Evolutionary conservation across 2,797 vertebrate genomes (phyloP).

Genomic region (Euthynnus affinis): DNA sequence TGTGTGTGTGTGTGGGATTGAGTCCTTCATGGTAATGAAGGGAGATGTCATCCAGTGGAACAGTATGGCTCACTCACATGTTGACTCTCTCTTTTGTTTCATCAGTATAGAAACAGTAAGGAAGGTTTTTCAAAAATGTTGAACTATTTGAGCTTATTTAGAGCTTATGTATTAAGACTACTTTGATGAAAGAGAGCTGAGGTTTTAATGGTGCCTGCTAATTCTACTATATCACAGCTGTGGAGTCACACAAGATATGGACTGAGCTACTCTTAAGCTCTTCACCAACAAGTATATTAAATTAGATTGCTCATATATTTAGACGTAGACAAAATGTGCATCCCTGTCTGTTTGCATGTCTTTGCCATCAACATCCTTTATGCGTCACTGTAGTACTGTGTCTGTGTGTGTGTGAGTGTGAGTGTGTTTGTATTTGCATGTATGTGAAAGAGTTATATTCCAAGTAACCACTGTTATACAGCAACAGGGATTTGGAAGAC

Average conservation of each 20-base stretch:
- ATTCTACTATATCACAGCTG: background rate
- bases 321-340: background rate
- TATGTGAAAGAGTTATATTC: conserved; percentile 28
- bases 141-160: too few relatives aligned
- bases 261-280: background rate
- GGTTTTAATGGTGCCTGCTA: background rate
- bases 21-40: too few relatives aligned
- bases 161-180: too few relatives aligned
- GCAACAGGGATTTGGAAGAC: conserved; percentile 55
- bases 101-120: too few relatives aligned
- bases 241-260: background rate
- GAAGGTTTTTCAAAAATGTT: too few relatives aligned
- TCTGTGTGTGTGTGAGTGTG: background rate
- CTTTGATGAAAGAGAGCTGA: too few relatives aligned
- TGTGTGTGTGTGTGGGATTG: too few relatives aligned
- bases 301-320: background rate
- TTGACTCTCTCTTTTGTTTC: too few relatives aligned
- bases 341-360: background rate
- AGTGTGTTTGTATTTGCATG: conserved; percentile 6
- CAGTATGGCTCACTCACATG: too few relatives aligned
- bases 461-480: conserved; percentile 35
- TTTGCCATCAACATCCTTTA: background rate
- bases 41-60: too few relatives aligned
- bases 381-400: too few relatives aligned
- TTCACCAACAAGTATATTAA: background rate